Percentiles rank a stretch among this genome's conserved stretches.
Conservation (phyloP, 2,888 invertebrate species). For the Nomada fucata region DNA sequence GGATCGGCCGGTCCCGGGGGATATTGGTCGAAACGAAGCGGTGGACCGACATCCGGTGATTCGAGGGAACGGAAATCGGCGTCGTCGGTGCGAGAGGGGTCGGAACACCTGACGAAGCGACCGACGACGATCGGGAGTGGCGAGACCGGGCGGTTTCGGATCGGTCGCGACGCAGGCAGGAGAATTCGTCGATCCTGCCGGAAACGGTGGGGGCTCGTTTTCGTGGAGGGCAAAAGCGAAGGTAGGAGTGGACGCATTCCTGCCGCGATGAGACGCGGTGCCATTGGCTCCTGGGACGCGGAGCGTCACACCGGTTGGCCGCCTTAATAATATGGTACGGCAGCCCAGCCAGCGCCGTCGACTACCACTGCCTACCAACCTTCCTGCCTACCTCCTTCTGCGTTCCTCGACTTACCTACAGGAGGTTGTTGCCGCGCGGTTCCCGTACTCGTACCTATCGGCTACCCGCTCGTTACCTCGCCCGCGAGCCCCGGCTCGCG, state of each 20-base stretch:
- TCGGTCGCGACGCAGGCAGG: slow-evolving; percentile 55
- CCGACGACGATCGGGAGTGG: background rate
- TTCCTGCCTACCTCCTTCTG: slow-evolving; percentile 61
- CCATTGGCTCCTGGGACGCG: slow-evolving; percentile 80
- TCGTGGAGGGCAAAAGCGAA: slow-evolving; percentile 66
- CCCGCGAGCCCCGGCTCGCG: slow-evolving; percentile 42
- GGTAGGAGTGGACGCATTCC: slow-evolving; percentile 80
- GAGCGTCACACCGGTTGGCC: slow-evolving; percentile 83
- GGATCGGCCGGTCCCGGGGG: background rate
- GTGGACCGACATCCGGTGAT: slow-evolving; percentile 46
- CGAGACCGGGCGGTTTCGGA: slow-evolving; percentile 43
- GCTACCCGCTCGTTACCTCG: slow-evolving; percentile 67
- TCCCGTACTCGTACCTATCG: slow-evolving; percentile 56
- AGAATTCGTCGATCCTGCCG: slow-evolving; percentile 73
- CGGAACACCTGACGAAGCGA: background rate
- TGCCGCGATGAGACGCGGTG: slow-evolving; percentile 77
- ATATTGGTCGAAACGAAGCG: slow-evolving; percentile 13
- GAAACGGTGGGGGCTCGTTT: slow-evolving; percentile 75
- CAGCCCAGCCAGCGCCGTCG: slow-evolving; percentile 67
- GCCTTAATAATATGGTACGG: slow-evolving; percentile 82
- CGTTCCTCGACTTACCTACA: slow-evolving; percentile 66
- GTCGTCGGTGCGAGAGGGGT: slow-evolving; percentile 6
- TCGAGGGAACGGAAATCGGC: slow-evolving; percentile 42
- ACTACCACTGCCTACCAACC: slow-evolving; percentile 74
- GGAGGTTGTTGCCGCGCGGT: slow-evolving; percentile 66